Conservation (phyloP, 2,888 invertebrate genomes). For the Tanypteryx hageni region DNA sequence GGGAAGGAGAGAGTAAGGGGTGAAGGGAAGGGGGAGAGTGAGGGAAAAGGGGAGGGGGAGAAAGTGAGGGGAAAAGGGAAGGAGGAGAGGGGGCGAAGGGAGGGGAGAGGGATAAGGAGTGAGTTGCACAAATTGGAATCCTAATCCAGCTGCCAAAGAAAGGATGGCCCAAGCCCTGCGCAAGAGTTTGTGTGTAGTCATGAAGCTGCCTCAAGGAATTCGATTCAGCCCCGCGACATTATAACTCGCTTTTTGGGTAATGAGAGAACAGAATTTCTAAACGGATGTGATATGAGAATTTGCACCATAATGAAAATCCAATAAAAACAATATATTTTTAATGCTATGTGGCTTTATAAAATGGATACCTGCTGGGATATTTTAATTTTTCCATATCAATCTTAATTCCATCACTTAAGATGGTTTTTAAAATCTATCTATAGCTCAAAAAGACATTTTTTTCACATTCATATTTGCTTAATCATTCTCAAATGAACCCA, state of each 20-base stretch:
- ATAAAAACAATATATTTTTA: neutral
- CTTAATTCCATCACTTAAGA: no score
- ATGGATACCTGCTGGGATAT: no score
- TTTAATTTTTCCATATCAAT: no score
- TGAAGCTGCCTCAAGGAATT: neutral
- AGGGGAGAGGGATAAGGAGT: neutral
- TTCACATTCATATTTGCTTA: no score
- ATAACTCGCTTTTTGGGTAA: neutral
- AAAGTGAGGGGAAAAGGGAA: neutral
- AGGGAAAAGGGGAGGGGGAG: no score
- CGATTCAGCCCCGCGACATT: neutral
- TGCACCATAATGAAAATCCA: no score
- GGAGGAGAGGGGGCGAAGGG: neutral
- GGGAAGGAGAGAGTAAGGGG: no score
- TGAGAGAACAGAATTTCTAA: neutral
- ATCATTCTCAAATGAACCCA: no score
- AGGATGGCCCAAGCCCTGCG: neutral
- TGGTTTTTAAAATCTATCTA: no score
- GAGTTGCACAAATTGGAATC: constrained; percentile 10
- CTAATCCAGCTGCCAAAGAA: neutral
- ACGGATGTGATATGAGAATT: neutral
- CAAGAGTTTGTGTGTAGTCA: neutral
- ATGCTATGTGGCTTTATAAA: neutral
- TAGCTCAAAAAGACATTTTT: no score
- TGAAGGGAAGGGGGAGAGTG: no score